Base-by-base conservation (phyloP, 2,113 vertebrate genomes). In the Xiphophorus hellerii region DNA sequence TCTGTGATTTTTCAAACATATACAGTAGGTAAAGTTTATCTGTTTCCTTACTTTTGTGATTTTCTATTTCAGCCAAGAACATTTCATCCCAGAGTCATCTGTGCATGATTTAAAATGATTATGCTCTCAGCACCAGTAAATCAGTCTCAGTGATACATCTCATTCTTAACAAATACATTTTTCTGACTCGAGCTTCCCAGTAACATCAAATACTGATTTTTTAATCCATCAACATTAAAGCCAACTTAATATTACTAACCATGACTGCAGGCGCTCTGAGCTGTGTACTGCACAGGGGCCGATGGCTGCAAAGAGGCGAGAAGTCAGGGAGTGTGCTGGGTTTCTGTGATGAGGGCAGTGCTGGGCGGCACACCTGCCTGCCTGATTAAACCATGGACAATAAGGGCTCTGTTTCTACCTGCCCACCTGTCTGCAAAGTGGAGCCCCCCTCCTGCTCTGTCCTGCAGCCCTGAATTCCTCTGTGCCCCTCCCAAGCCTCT, bases 371-470 rank as follows among this genome's bases (percentile, higher is more conserved):
- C 94, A 94, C 94, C 93, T 94, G 93, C 87, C 83, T 81, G 78
- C 76, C 83, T 92, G 89, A 90, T 92, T 92, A 88, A 90, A 84
- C 82, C 65, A 20, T 14, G 71, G 70, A 95, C 93, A 95, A 93
- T 77, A 82, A 76, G 74, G 72, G 44, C 77, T 90, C 87, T 95
- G 94, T 95, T 87, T 74, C 64, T 83, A 81, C 79, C 79, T 87
- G 89, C 90, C 92, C 93, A 95, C 93, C 93, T 95, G 93, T 90
- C 90, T 77, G 9, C 89, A 84, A 51, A 86, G 66, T 69, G 73
- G 85, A 86, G 84, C 81, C 84, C 85, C 82, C 73, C 83, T 84
- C 81, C 70, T 22, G 35, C 78, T 70, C 79, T 83, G 78, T 92
- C 87, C 72, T 88, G 77, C 85, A 83, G 83, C 72, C 76, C 82